Evolutionary conservation across 2,113 vertebrate species (phyloP).

Genomic region (Brachyistius frenatus): DNA sequence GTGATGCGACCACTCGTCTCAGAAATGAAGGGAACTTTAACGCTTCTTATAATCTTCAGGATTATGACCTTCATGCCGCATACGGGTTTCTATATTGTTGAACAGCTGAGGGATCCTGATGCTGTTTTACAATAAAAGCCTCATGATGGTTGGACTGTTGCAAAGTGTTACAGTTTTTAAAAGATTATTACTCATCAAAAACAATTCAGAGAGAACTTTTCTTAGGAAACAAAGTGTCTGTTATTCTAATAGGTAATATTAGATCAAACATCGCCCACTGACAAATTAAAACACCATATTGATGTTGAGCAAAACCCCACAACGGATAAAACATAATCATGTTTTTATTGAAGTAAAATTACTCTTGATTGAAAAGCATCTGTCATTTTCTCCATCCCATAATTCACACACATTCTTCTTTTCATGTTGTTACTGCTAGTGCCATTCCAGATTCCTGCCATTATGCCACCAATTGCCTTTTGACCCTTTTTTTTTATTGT

Average conservation of each 20-base stretch:
- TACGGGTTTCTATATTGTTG: neutral
- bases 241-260: too few species aligned
- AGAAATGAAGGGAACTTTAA: too few species aligned
- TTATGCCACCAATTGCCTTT: slow-evolving; percentile 37
- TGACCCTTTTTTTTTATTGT: slow-evolving; percentile 58
- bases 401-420: slow-evolving; percentile 6
- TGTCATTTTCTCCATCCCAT: neutral
- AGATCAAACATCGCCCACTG: too few species aligned
- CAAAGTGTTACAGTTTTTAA: neutral
- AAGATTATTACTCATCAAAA: too few species aligned
- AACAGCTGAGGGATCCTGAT: neutral
- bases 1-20: too few species aligned
- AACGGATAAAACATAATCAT: too few species aligned
- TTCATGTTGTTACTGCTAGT: slow-evolving; percentile 6
- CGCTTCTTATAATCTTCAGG: too few species aligned
- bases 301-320: too few species aligned
- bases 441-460: slow-evolving; percentile 21
- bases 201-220: neutral
- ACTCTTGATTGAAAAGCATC: neutral
- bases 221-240: too few species aligned
- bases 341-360: too few species aligned
- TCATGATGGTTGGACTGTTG: neutral
- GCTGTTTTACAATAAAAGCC: neutral
- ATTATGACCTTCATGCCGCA: too few species aligned
- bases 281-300: too few species aligned